These are phyloP conservation scores for Musca vetustissima DNA, from an alignment of 1,140 invertebrate species.

Conservation along the genomic window DNA sequence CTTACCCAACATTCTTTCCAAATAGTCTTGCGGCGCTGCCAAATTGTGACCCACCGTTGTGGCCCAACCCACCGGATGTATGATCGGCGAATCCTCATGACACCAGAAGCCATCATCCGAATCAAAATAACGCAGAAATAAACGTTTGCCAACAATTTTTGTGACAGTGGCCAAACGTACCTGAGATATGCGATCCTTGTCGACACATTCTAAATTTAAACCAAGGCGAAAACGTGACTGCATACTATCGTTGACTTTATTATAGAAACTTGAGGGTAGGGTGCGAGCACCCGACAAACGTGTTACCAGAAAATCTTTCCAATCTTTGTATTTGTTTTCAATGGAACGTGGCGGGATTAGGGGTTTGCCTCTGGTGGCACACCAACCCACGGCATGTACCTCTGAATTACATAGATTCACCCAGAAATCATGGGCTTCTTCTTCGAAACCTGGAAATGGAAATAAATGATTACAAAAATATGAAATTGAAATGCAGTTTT, in stretches of 20 bases:
- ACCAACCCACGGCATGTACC: conserved; percentile 96
- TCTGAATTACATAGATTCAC: conserved; percentile 89
- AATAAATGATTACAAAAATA: background rate
- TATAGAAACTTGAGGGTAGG: conserved; percentile 87
- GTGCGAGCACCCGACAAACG: conserved; percentile 90
- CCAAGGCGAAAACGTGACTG: conserved; percentile 80
- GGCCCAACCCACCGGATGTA: conserved; percentile 96
- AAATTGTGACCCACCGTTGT: conserved; percentile 82
- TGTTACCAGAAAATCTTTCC: conserved; percentile 92
- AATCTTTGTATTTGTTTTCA: conserved; percentile 90
- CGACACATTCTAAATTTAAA: conserved; percentile 89
- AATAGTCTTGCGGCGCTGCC: conserved; percentile 76
- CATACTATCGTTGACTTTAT: conserved; percentile 80
- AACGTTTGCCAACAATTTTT: conserved; percentile 86
- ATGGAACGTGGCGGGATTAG: conserved; percentile 89
- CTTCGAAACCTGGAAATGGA: conserved; percentile 69
- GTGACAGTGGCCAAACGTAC: conserved; percentile 87
- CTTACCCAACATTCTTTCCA: conserved; percentile 63
- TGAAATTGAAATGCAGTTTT: background rate
- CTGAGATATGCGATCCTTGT: conserved; percentile 93
- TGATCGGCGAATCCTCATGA: conserved; percentile 89
- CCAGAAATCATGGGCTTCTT: conserved; percentile 91
- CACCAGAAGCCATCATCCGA: conserved; percentile 92
- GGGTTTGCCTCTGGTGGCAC: conserved; percentile 91
- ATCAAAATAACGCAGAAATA: conserved; percentile 89